These are phyloP conservation scores for Malthinus seriepunctatus DNA, from an alignment of 2,888 invertebrate genomes.

Conservation along the genomic window DNA sequence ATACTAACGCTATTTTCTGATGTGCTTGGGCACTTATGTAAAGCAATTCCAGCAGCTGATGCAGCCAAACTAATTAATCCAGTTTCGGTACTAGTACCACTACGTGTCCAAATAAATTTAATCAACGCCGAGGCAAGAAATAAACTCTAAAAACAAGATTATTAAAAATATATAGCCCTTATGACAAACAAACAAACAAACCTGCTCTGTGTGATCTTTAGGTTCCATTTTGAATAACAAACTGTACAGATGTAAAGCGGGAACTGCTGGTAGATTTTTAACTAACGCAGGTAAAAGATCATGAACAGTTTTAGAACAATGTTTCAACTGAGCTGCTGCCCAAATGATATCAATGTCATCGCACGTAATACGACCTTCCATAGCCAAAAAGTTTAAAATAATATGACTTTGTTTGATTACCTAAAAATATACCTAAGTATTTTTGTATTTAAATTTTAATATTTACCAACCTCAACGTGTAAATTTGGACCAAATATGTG, in stretches of 20 bases:
- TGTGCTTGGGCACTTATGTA: constrained; percentile 65
- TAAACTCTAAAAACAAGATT: constrained; percentile 65
- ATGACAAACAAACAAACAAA: constrained; percentile 41
- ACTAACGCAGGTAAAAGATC: constrained; percentile 89
- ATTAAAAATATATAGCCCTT: constrained; percentile 12
- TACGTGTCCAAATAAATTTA: constrained; percentile 89
- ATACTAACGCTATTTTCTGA: constrained; percentile 79
- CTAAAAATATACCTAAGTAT: constrained; percentile 51
- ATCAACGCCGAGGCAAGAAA: constrained; percentile 88
- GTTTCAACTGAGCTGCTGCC: constrained; percentile 94
- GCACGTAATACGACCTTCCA: constrained; percentile 87
- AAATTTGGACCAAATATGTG: constrained; percentile 97
- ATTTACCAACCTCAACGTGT: constrained; percentile 79
- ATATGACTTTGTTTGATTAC: constrained; percentile 94
- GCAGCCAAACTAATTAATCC: constrained; percentile 52
- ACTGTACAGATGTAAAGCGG: constrained; percentile 86
- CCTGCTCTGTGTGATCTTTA: constrained; percentile 91
- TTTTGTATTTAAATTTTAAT: background rate
- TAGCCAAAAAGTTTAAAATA: constrained; percentile 88
- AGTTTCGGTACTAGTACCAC: constrained; percentile 55
- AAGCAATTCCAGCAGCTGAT: constrained; percentile 54
- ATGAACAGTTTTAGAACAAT: constrained; percentile 92
- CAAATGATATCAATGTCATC: constrained; percentile 92
- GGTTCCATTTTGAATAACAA: constrained; percentile 86
- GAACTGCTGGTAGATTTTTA: constrained; percentile 85